Conservation (phyloP, 2,888 invertebrate genomes). For the Pachymerium ferrugineum region DNA sequence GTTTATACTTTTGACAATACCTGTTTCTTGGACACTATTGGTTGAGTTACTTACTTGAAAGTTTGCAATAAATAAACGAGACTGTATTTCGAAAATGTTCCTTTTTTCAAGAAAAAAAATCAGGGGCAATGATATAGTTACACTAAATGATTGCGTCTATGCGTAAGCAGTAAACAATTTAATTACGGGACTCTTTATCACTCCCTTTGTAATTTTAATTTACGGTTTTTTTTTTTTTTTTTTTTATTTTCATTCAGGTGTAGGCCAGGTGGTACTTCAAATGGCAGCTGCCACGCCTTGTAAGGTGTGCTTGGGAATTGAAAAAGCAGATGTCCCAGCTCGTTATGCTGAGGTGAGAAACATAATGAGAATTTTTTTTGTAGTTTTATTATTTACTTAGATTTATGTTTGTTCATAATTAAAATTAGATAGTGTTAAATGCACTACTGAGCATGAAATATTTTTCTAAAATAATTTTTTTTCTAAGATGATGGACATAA, state of each 20-base stretch:
- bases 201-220: neutral
- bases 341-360: conserved; percentile 74
- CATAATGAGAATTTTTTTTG: neutral
- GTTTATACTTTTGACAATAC: too few relatives aligned
- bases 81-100: too few relatives aligned
- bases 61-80: too few relatives aligned
- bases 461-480: conserved; percentile 36
- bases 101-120: too few relatives aligned
- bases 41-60: too few relatives aligned
- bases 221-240: neutral
- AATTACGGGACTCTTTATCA: neutral
- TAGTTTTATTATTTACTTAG: neutral
- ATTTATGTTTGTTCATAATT: neutral
- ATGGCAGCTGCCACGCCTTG: conserved; percentile 94
- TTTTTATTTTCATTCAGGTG: conserved; percentile 56
- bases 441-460: too few relatives aligned
- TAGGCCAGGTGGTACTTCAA: conserved; percentile 97
- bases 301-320: conserved; percentile 89
- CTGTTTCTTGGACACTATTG: too few relatives aligned
- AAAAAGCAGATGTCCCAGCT: conserved; percentile 94
- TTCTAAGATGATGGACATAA: conserved; percentile 74
- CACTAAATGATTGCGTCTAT: too few relatives aligned
- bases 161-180: too few relatives aligned
- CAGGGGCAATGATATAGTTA: too few relatives aligned
- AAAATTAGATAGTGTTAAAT: too few relatives aligned